These are phyloP conservation scores for Philantomba maxwellii DNA, from an alignment of 2,113 vertebrate genomes.

Conservation along the genomic window DNA sequence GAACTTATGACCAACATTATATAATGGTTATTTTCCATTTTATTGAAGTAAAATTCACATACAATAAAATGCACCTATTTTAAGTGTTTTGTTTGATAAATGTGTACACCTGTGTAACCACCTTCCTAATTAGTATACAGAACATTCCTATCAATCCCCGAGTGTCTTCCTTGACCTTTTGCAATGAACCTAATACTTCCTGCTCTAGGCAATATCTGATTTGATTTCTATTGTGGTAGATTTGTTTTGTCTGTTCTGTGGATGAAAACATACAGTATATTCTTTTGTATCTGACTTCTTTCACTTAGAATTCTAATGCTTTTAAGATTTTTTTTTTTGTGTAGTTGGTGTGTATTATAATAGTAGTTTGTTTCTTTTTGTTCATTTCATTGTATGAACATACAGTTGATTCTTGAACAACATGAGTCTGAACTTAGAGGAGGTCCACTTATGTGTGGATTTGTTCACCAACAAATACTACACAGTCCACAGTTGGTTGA, in stretches of 20 bases:
- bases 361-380: neutral
- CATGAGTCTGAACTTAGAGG: neutral
- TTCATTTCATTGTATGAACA: neutral
- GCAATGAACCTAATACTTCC: neutral
- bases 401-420: neutral
- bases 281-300: neutral
- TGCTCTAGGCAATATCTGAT: neutral
- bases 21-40: neutral
- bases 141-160: neutral
- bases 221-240: neutral
- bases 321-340: neutral
- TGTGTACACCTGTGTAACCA: neutral
- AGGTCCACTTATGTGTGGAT: neutral
- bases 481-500: neutral
- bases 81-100: neutral
- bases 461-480: neutral
- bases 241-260: conserved; percentile 2
- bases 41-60: neutral
- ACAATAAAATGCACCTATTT: neutral
- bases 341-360: neutral
- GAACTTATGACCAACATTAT: neutral
- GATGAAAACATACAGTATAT: neutral
- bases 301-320: neutral
- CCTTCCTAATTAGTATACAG: neutral
- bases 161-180: neutral